Conservation (phyloP, 2,888 invertebrate genomes). For the Rhingia campestris region DNA sequence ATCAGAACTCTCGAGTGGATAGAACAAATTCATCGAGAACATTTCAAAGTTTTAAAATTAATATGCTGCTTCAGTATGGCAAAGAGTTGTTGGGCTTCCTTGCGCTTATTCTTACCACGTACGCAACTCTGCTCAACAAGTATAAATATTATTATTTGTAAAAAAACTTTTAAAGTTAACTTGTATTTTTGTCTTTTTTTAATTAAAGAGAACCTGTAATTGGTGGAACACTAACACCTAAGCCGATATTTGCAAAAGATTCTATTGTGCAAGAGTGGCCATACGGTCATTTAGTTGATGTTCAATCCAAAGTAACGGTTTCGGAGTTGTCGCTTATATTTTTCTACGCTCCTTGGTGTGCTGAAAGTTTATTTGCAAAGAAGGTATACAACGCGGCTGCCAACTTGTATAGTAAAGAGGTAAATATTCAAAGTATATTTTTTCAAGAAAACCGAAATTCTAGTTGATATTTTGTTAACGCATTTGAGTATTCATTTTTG, state of each 20-base stretch:
- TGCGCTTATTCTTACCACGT: slow-evolving; percentile 64
- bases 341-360: slow-evolving; percentile 98
- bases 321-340: slow-evolving; percentile 93
- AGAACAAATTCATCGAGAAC: slow-evolving; percentile 12
- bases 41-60: slow-evolving; percentile 48
- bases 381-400: slow-evolving; percentile 90
- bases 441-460: no score
- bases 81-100: slow-evolving; percentile 65
- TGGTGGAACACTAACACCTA: slow-evolving; percentile 49
- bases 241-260: slow-evolving; percentile 47
- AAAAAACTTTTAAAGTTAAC: not conserved
- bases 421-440: slow-evolving; percentile 80
- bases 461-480: no score
- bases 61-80: slow-evolving; percentile 62
- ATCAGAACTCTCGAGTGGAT: slow-evolving; percentile 3
- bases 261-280: slow-evolving; percentile 65
- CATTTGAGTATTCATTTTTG: no score
- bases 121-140: slow-evolving; percentile 64
- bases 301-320: slow-evolving; percentile 83
- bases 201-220: slow-evolving; percentile 53
- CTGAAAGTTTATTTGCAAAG: slow-evolving; percentile 90
- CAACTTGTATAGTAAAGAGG: slow-evolving; percentile 87
- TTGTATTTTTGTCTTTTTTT: not conserved
- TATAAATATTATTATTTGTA: slow-evolving; percentile 1
- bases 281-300: slow-evolving; percentile 48